Percentiles rank a stretch among this genome's conserved stretches.
Evolutionary conservation across 1,140 invertebrate genomes (phyloP).

Genomic region (Parasteatoda tepidariorum): DNA sequence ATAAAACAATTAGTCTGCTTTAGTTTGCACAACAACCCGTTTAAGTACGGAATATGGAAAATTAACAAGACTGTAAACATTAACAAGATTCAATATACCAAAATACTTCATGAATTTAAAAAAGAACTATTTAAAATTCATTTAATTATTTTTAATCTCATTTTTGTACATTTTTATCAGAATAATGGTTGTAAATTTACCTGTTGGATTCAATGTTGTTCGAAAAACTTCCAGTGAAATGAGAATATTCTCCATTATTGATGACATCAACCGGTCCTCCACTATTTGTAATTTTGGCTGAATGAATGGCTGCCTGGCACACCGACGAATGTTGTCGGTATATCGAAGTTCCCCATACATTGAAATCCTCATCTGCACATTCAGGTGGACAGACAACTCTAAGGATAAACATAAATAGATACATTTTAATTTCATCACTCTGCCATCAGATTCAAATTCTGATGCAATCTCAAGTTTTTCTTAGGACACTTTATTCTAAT

Average conservation of each 20-base stretch:
- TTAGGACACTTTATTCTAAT: background rate
- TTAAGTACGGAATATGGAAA: no score
- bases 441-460: background rate
- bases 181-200: no score
- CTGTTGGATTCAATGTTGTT: constrained; percentile 45
- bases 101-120: no score
- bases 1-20: no score
- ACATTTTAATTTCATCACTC: background rate
- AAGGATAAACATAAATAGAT: background rate
- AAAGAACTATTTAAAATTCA: no score
- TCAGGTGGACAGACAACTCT: constrained; percentile 57
- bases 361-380: constrained; percentile 22
- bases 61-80: no score
- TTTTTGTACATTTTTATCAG: no score
- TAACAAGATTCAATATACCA: no score
- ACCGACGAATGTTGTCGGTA: constrained; percentile 47
- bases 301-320: constrained; percentile 58
- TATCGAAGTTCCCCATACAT: constrained; percentile 55
- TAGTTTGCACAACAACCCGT: no score
- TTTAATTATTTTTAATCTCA: no score
- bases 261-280: constrained; percentile 46
- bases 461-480: no score
- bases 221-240: constrained; percentile 52
- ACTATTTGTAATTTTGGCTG: constrained; percentile 48
- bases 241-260: constrained; percentile 54